Evolutionary conservation across 2,797 vertebrate species (phyloP), one percentile per base, ranked within the genome.

Genomic region (Phrynocephalus guinanensis): DNA sequence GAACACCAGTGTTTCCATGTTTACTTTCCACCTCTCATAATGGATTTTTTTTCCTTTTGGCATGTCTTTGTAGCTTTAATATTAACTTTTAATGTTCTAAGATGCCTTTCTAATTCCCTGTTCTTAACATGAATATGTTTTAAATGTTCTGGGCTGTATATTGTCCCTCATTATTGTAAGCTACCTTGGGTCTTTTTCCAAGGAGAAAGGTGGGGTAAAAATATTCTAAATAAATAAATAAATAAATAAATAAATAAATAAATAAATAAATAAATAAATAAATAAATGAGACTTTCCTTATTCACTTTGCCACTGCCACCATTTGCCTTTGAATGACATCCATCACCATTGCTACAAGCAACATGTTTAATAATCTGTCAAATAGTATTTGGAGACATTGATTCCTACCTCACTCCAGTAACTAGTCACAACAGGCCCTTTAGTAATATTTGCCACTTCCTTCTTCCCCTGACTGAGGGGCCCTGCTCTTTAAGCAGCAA

Each of bases 251-350:
- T 38, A 38, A 38, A 38, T 38, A 38, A 38, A 38, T 38, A 44
- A 44, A 44, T 44, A 44, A 44, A 88, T 90, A n/a, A n/a, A n/a
- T 44, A 44, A 44, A 44, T 44, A 44, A 44, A 44, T 44, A 44
- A 44, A 44, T 44, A 44, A 44, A 88, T 90, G 77, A 89, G n/a
- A 82, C 28, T 79, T 90, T 52, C 0, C 0, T 68, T 63, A 89
- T 66, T 83, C 67, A 30, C 0, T 76, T 89, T 67, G 89, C 87
- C 91, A 90, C 60, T 13, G 28, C 79, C 33, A 83, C 52, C 50
- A 67, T 60, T 86, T 86, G 0, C 3, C 68, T 93, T 85, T 86
- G 89, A 91, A 86, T 86, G 86, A 90, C 67, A 88, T 66, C 30
- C 11, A 22, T 1, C 80, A 78, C 33, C 18, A 11, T n/a, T 72